Evolutionary conservation across 2,113 vertebrate species (phyloP), one percentile per base, ranked within the genome.

Genomic region (Aythya baeri): DNA sequence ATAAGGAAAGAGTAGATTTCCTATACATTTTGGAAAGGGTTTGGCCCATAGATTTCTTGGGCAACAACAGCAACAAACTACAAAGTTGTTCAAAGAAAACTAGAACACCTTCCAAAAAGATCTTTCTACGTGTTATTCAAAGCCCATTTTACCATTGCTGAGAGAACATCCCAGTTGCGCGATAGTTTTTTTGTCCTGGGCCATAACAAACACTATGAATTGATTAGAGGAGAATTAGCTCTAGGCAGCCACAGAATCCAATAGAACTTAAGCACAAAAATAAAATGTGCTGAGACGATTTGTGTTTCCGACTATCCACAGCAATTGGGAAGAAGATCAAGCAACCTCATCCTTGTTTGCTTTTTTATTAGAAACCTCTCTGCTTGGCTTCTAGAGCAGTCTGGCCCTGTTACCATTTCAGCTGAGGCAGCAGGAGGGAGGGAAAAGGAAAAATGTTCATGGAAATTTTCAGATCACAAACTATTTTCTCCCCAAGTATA

Each of bases 301-400:
- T 95, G 36, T 89, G 20, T 72, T 86, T 88, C 68, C 81, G 61
- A 58, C 68, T 88, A 34, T 77, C 29, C 26, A 49, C 77, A 86
- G 52, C 65, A 83, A 43, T 27, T 78, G 73, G 90, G 76, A 84
- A 93, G 50, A 83, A 81, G 79, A 91, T 89, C 46, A 94, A 94
- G 57, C 65, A 91, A 90, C 43, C 68, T 90, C 73, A 78, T 77
- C 62, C 32, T 87, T 87, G 54, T 82, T 93, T 85, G 63, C 18
- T 62, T 71, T 88, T 91, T 80, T 12, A 77, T 89, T 88, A 82
- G 50, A 91, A 85, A 78, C 50, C 49, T 61, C 50, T 7, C 59
- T 77, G 16, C 55, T 80, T 93, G 63, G 79, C 61, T 91, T 72
- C 44, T 65, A 91, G 61, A 71, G 61, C 43, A 50, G 22, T 76